phyloP scores from a whole-genome alignment of 1,140 invertebrate genomes.

The Drosophila pachea region DNA sequence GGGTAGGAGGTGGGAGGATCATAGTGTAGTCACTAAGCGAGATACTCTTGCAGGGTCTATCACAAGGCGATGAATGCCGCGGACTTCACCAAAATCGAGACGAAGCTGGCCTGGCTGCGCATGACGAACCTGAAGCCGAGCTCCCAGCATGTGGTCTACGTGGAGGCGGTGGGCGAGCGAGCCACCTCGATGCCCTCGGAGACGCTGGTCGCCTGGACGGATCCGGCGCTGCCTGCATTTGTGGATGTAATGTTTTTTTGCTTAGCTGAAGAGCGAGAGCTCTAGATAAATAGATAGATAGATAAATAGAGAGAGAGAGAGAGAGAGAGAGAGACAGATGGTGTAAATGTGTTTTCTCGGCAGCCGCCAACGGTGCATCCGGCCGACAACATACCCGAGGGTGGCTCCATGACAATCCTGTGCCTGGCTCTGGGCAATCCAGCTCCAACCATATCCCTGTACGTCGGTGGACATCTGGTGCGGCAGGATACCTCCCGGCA shows the following conservation, averaged over 20 bases:
- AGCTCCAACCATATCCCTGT: slow-evolving; percentile 89
- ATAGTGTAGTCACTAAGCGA: not conserved
- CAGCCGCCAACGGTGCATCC: slow-evolving; percentile 90
- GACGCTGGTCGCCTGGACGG: slow-evolving; percentile 90
- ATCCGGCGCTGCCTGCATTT: slow-evolving; percentile 90
- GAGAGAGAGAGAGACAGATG: too few relatives aligned
- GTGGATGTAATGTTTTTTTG: slow-evolving; percentile 84
- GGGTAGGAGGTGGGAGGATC: not conserved
- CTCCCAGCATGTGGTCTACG: slow-evolving; percentile 88
- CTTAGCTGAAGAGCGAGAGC: slow-evolving; percentile 4
- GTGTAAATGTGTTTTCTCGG: not conserved
- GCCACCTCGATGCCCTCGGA: slow-evolving; percentile 87
- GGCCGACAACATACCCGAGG: slow-evolving; percentile 88
- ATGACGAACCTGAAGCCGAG: slow-evolving; percentile 86
- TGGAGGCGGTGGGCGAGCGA: slow-evolving; percentile 84
- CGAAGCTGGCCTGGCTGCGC: slow-evolving; percentile 84
- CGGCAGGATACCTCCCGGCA: slow-evolving; percentile 87
- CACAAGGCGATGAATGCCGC: slow-evolving; percentile 83
- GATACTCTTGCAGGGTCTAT: slow-evolving; percentile 81
- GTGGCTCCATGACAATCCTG: slow-evolving; percentile 89
- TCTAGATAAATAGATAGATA: too few relatives aligned
- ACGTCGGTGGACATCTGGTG: slow-evolving; percentile 84
- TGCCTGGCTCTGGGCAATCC: slow-evolving; percentile 91
- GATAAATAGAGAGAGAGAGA: too few relatives aligned
- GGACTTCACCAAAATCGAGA: slow-evolving; percentile 82